These are phyloP conservation scores for Ricordea florida DNA, from an alignment of 92 coral and sea anemone genomes.

Conservation along the genomic window DNA sequence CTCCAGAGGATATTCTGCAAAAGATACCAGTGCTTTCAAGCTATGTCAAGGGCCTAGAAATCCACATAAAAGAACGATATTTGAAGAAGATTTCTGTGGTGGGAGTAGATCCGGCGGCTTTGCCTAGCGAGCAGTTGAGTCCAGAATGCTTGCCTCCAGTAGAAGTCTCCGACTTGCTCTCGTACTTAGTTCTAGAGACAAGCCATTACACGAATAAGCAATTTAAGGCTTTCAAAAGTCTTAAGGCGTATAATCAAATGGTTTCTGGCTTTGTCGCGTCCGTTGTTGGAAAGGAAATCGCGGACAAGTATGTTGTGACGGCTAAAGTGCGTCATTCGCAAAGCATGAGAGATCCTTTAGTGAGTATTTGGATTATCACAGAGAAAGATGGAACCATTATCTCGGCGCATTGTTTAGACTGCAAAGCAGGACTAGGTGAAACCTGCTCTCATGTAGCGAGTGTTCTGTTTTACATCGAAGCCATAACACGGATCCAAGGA, in stretches of 20 bases:
- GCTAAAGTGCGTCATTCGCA: constrained; percentile 32
- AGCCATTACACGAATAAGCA: constrained; percentile 29
- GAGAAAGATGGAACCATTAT: constrained; percentile 22
- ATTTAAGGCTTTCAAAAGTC: constrained; percentile 30
- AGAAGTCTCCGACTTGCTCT: constrained; percentile 17
- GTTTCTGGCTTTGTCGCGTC: constrained; percentile 27
- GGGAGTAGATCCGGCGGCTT: constrained; percentile 5
- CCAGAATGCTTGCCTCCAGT: constrained; percentile 39
- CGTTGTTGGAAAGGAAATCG: constrained; percentile 17
- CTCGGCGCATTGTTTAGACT: constrained; percentile 23
- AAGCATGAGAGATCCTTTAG: constrained; percentile 34
- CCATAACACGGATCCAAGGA: constrained; percentile 28
- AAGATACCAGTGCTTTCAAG: too few species aligned
- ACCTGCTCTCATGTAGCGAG: constrained; percentile 47
- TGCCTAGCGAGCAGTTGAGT: constrained; percentile 23
- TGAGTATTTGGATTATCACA: constrained; percentile 27
- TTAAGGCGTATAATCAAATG: constrained; percentile 30
- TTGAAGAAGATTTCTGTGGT: constrained; percentile 24
- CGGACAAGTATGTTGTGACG: constrained; percentile 22
- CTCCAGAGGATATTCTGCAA: constrained; percentile 3
- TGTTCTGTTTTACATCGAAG: constrained; percentile 39
- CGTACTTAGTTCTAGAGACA: constrained; percentile 16
- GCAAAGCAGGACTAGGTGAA: constrained; percentile 38
- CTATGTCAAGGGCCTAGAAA: too few species aligned
- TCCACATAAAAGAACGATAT: too few species aligned